Conservation (phyloP, 2,888 invertebrate species). For the Flexamia atlantica region DNA sequence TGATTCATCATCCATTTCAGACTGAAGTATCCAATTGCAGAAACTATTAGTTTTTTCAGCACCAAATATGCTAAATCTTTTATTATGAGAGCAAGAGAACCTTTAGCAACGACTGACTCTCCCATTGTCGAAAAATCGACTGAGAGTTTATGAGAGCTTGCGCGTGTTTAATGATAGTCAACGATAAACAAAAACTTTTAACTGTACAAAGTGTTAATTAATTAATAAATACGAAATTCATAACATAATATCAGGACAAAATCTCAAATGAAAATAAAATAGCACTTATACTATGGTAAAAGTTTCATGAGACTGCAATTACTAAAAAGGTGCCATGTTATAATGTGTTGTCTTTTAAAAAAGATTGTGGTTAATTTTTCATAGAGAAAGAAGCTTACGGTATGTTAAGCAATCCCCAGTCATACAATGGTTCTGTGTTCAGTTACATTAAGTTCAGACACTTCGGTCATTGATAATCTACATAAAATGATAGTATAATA, state of each 20-base stretch:
- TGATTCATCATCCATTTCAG: slow-evolving; percentile 27
- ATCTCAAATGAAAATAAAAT: not conserved
- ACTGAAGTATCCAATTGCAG: slow-evolving; percentile 3
- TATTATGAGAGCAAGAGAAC: not conserved
- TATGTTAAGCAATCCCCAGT: no score
- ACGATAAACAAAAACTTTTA: not conserved
- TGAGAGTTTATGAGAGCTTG: not conserved
- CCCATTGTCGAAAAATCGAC: not conserved
- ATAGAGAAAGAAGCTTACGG: no score
- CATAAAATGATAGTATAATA: no score
- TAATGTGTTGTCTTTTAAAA: no score
- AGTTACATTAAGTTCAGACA: no score
- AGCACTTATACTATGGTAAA: not conserved
- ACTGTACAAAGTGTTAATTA: not conserved
- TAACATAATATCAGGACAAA: not conserved
- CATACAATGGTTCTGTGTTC: no score
- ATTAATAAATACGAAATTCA: not conserved
- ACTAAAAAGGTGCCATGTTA: no score
- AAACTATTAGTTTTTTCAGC: not conserved
- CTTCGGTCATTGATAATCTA: no score
- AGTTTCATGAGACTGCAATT: no score
- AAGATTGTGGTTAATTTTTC: no score
- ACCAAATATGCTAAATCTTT: slow-evolving; percentile 9
- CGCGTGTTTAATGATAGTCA: not conserved
- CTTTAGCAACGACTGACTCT: not conserved